Base-by-base conservation (phyloP, 2,113 vertebrate species). In the Rhombomys opimus region DNA sequence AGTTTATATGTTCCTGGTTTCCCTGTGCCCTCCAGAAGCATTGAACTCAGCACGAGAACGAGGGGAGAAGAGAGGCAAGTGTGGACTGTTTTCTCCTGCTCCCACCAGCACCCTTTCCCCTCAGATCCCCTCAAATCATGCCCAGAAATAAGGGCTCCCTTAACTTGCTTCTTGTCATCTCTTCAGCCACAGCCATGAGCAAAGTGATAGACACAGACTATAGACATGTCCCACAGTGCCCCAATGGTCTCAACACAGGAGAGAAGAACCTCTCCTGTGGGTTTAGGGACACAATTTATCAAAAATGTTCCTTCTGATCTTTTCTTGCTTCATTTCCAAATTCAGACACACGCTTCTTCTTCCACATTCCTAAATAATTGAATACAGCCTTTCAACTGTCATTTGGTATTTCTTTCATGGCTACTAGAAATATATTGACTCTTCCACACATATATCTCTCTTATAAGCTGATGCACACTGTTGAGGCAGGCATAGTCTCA, bases 311-410 rank as follows among this genome's bases (percentile, higher is more conserved):
- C 38, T 84, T 65, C n/a, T 70, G 25, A 77, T 81, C 72, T 72
- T 52, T 68, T 23, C 90, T 96, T 81, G 70, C 68, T 87, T 90
- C 41, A 38, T 78, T 93, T 88, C 32, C 25, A 93, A 97, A 67
- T 91, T 89, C 92, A 89, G 67, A 75, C 22, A 9, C 52, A 85
- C 61, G 23, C 46, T 32, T 93, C 89, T 23, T 93, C 18, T 52
- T 87, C 35, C 88, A 73, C 10, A 90, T 96, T 81, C 30, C 77
- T 94, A 63, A 88, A 90, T 81, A 90, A 90, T 81, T 61, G 17
- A 67, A 76, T 14, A 46, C 25, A 38, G 20, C 32, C 61, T 13
- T 90, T 76, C 63, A 95, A 54, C 14, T 41, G 30, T 54, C 88
- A 81, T 38, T 89, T n/a, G 63, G n/a, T 72, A 61, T 90, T 85